phyloP scores from a whole-genome alignment of 2,888 invertebrate genomes.

The Drosophila fungiperda region DNA sequence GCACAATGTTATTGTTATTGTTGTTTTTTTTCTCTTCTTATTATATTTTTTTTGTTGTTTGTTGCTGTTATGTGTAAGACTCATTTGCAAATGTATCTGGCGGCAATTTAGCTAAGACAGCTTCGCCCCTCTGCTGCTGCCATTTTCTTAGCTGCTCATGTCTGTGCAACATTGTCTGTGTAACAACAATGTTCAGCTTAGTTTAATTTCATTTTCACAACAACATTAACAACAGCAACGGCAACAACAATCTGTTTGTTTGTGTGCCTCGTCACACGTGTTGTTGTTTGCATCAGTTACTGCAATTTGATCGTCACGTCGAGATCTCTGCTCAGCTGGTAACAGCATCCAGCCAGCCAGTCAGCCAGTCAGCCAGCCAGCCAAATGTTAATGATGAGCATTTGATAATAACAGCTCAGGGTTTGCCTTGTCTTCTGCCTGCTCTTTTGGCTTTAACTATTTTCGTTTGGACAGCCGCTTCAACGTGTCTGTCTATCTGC shows the following conservation, averaged over 20 bases:
- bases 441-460: constrained; percentile 23
- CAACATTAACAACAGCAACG: constrained; percentile 44
- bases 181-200: constrained; percentile 38
- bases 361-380: constrained; percentile 6
- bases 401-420: constrained; percentile 69
- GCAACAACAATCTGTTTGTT: constrained; percentile 16
- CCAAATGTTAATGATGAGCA: constrained; percentile 71
- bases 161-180: constrained; percentile 58
- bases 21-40: constrained; percentile 17
- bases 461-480: constrained; percentile 56
- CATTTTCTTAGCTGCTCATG: constrained; percentile 18
- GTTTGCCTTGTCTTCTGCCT: constrained; percentile 7
- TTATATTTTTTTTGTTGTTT: constrained; percentile 4
- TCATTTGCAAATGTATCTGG: constrained; percentile 75
- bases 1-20: constrained; percentile 41
- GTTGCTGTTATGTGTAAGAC: constrained; percentile 54
- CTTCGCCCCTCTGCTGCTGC: not conserved
- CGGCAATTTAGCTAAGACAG: constrained; percentile 68
- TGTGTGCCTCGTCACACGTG: constrained; percentile 57
- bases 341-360: constrained; percentile 29
- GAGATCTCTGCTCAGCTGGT: constrained; percentile 57
- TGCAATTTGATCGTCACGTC: constrained; percentile 74
- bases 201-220: constrained; percentile 79
- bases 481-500: constrained; percentile 38
- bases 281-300: constrained; percentile 45